Base-by-base conservation (phyloP, 2,888 invertebrate genomes). In the Tetragonula carbonaria region DNA sequence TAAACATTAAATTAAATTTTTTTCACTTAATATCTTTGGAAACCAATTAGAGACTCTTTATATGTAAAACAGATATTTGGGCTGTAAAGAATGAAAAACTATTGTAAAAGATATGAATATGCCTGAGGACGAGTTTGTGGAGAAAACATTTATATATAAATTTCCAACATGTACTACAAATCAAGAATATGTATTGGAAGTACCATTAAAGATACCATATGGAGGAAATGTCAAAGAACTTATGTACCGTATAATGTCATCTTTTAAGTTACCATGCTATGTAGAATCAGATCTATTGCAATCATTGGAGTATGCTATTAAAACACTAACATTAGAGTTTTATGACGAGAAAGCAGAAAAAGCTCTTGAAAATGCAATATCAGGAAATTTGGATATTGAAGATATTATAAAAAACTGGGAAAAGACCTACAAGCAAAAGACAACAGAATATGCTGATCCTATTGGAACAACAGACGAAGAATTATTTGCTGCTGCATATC, bases 401-500 rank as follows among this genome's bases (percentile, higher is more conserved):
- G 96, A 97, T 45, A 95, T 97, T 21, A 97, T 97, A 2, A 97
- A 97, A 91, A 96, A 96, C 91, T 98, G 98, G 96, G 98, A 98
- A 92, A 97, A 97, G 87, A 95, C 96, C 13, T 98, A 97, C 93
- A 97, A 97, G 91, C 95, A 96, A 92, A 98, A 98, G 95, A 97
- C 98, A 16, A 95, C 97, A 68, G 97, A 97, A 92, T 98, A 97
- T 95, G 97, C 98, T 0, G 98, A 98, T 92, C 97, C 97, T 80
- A 96, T 97, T 83, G 96, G 97, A 67, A 97, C 97, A 0, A 97
- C 97, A 0, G 98, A 98, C 94, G 97, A 98, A 93, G 98, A 98
- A 94, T 96, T 97, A 62, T 98, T 98, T 95, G 97, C 97, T 3
- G 97, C 97, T 4, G 97, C 98, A 38, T 98, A 98, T 94, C 98